phyloP scores from a whole-genome alignment of 2,113 vertebrate genomes.

The Cyphomyrus plagiostoma region DNA sequence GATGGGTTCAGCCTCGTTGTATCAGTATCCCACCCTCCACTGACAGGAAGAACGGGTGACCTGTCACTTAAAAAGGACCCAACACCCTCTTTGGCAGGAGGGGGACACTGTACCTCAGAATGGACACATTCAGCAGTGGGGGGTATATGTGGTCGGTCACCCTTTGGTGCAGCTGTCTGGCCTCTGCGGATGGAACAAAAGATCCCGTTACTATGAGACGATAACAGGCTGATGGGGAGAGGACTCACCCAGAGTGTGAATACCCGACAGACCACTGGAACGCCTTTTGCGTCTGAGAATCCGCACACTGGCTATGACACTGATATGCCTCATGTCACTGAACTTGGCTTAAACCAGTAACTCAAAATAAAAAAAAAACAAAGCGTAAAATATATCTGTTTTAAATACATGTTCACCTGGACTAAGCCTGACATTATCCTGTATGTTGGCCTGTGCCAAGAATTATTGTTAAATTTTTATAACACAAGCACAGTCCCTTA shows the following conservation, averaged over 20 bases:
- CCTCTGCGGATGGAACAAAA: constrained; percentile 61
- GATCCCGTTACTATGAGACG: background rate
- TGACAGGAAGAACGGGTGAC: background rate
- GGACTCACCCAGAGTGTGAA: background rate
- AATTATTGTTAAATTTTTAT: background rate
- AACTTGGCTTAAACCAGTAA: background rate
- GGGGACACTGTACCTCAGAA: constrained; percentile 46
- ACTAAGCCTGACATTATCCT: background rate
- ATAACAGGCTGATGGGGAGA: background rate
- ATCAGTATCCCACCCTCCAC: background rate
- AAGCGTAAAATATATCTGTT: background rate
- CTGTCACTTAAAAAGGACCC: background rate
- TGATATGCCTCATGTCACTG: background rate
- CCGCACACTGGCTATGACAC: background rate
- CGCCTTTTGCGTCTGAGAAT: background rate
- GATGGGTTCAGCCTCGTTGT: background rate
- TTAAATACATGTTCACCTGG: background rate
- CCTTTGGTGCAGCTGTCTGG: constrained; percentile 78
- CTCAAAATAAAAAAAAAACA: background rate
- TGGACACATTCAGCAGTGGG: constrained; percentile 68
- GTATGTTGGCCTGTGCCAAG: background rate
- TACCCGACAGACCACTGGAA: background rate
- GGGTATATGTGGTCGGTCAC: constrained; percentile 71
- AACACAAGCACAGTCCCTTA: background rate
- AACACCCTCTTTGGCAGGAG: background rate